A percentile compares a stretch with the other conserved stretches of the same genome.
phyloP scores from a whole-genome alignment of 1,140 invertebrate genomes.

The Neuroterus valhalla region DNA sequence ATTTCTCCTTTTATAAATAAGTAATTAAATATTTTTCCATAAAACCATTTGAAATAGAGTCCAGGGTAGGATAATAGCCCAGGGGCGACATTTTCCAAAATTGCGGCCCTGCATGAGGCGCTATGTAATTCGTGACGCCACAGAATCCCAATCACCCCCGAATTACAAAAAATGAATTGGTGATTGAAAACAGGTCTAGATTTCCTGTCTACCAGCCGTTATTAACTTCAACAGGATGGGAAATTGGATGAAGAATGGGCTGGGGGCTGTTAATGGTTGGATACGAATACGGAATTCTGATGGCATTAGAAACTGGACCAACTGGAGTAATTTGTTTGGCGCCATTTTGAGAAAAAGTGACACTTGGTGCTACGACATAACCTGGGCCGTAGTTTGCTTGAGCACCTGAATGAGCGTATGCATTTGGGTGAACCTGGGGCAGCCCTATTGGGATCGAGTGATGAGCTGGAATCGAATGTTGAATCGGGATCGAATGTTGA shows the following conservation, averaged over 20 bases:
- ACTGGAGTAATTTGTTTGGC: neutral
- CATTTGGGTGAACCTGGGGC: neutral
- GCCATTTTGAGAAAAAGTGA: neutral
- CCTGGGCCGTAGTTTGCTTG: neutral
- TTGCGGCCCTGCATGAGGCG: no score
- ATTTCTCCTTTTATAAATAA: no score
- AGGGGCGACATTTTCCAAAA: no score
- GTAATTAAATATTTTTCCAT: no score
- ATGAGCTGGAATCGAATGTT: no score
- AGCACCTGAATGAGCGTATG: neutral
- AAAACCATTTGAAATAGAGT: no score
- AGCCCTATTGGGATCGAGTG: neutral
- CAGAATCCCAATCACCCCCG: no score
- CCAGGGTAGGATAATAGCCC: no score
- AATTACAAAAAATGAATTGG: no score
- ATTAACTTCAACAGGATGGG: neutral
- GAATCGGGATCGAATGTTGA: neutral
- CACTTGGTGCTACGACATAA: neutral
- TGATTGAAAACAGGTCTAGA: neutral
- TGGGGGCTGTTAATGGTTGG: slow-evolving; percentile 1
- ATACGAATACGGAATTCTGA: neutral
- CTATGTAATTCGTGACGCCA: no score
- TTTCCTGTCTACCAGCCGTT: neutral
- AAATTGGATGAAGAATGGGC: neutral
- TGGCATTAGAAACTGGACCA: neutral